phyloP scores from a whole-genome alignment of 2,113 vertebrate species.

The Pteruthius melanotis region DNA sequence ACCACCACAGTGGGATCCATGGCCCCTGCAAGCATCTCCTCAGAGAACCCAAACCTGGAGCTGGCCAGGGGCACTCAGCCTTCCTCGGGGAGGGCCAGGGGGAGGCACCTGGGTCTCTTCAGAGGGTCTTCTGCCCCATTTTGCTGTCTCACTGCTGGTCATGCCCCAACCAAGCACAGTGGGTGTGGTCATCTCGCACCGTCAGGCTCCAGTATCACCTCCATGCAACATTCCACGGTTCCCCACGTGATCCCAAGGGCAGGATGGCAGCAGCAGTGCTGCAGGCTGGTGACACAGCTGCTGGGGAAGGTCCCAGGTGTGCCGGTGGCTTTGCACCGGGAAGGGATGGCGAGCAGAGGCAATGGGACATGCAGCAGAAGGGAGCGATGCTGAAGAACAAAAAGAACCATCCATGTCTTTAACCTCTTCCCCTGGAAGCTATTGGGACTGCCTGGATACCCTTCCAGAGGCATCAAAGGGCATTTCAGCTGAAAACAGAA shows the following conservation, averaged over 20 bases:
- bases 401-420: constrained; percentile 60
- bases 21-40: neutral
- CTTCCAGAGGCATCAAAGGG: constrained; percentile 60
- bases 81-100: neutral
- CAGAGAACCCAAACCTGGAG: neutral
- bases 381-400: neutral
- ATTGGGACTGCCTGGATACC: constrained; percentile 46
- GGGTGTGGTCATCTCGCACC: neutral
- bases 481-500: constrained; percentile 54
- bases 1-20: rapidly evolving
- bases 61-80: neutral
- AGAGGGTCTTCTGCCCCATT: neutral
- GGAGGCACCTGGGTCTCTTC: neutral
- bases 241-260: neutral
- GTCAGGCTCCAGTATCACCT: neutral
- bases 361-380: constrained; percentile 55
- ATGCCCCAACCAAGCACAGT: neutral
- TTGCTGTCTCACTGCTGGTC: neutral
- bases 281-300: neutral
- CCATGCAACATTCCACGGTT: rapidly evolving
- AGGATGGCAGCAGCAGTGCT: neutral
- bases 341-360: neutral
- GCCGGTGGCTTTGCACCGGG: neutral
- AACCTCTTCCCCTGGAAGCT: constrained; percentile 49
- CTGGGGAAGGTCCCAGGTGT: neutral